Evolutionary conservation across 2,797 vertebrate genomes (phyloP), one percentile per base, ranked within the genome.

Genomic region (Hoplostethus mediterraneus): DNA sequence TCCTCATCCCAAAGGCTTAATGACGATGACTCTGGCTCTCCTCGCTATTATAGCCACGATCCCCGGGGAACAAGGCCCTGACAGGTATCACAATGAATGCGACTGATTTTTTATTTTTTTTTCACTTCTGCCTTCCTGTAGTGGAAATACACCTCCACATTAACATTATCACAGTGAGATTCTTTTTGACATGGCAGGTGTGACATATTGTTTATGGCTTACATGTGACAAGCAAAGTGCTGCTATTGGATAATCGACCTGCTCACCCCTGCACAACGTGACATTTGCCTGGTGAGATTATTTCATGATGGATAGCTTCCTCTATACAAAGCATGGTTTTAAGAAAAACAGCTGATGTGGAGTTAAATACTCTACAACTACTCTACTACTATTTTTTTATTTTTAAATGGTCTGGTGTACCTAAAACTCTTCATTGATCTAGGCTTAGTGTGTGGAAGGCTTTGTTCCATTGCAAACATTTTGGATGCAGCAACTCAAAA

Each of bases 1-100:
- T 82, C 71, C 86, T 90, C 87, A 88, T 81, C 55, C 52, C 58
- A 49, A 64, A 44, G 49, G 62, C 57, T 79, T 89, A 93, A 93
- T 89, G 85, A 79, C 53, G 63, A 77, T 70, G 66, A 81, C 82
- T 79, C 75, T 58, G 83, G 79, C 63, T 67, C 60, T 52, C 54
- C 62, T 70, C 58, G 54, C 79, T 75, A 58, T 90, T 81, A 64
- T 51, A 63, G 52, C 74, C 63, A 59, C 44, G 33, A 56, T 76
- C 79, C 61, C 62, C 30, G 9, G 53, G 49, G 67, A 83, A 76
- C 62, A 66, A 73, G 77, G 16, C 33, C 17, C 69, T 85, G 81
- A 81, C 79, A 79, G 84, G 83, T 83, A 65, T 66, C 76, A 80
- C 63, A 80, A 61, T 62, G 47, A 69, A 58, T 38, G 21, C 6